A percentile compares a stretch with the other conserved stretches of the same genome.
These are phyloP conservation scores for Bagarius yarrelli DNA, from an alignment of 2,113 vertebrate species.

Conservation along the genomic window DNA sequence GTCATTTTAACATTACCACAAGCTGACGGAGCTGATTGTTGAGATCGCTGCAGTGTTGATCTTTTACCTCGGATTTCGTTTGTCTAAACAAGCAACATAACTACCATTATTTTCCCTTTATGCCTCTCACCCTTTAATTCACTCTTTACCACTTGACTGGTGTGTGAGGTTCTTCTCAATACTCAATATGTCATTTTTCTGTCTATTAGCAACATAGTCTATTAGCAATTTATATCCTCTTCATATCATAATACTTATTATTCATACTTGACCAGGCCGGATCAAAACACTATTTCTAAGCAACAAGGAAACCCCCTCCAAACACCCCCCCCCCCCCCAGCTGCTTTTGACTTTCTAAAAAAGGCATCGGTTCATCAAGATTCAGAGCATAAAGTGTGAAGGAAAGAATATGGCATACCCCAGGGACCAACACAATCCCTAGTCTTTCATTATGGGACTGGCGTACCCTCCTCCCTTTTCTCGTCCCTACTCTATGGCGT, in stretches of 20 bases:
- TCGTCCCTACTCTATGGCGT: background rate
- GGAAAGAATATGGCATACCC: conserved; percentile 22
- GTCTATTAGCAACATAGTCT: background rate
- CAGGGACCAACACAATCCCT: conserved; percentile 3
- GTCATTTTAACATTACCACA: conserved; percentile 51
- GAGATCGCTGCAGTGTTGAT: conserved; percentile 61
- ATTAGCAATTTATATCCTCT: background rate
- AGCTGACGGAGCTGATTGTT: conserved; percentile 66
- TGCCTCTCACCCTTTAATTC: conserved; percentile 1
- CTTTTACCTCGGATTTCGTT: conserved; percentile 68
- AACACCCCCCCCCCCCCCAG: background rate
- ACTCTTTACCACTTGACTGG: background rate
- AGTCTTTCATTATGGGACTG: conserved; percentile 46
- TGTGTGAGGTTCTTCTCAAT: conserved; percentile 1
- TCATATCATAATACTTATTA: conserved; percentile 20
- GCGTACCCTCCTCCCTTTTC: conserved; percentile 10
- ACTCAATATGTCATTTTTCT: conserved; percentile 21
- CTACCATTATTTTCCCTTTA: conserved; percentile 59
- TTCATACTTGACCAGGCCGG: background rate
- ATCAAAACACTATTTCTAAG: conserved; percentile 7
- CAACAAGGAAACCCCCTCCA: background rate
- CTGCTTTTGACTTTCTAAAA: background rate
- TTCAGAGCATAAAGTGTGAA: conserved; percentile 9
- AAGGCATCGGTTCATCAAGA: conserved; percentile 3
- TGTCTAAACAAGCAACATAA: conserved; percentile 60